A percentile compares a stretch with the other conserved stretches of the same genome.
These are phyloP conservation scores for Chrysemys picta DNA, from an alignment of 2,113 vertebrate species.

Conservation along the genomic window DNA sequence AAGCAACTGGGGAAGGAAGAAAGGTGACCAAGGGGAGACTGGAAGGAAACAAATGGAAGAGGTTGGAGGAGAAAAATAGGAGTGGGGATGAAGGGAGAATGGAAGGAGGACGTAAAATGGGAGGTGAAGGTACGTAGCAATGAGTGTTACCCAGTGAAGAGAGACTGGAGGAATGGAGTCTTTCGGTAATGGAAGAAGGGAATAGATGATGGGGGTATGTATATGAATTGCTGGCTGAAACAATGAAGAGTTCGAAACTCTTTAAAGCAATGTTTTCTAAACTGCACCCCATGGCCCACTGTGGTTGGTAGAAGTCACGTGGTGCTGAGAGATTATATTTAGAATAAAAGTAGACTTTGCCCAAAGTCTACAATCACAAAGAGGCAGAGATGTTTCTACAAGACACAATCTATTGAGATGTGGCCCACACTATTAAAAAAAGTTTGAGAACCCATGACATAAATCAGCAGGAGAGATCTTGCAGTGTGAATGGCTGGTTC, in stretches of 20 bases:
- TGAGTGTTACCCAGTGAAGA: background rate
- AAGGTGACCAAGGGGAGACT: background rate
- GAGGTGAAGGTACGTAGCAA: accelerated
- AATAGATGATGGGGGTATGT: accelerated
- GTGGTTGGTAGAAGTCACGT: background rate
- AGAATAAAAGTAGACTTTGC: background rate
- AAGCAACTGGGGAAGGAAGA: background rate
- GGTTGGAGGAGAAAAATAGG: background rate
- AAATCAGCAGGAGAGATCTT: background rate
- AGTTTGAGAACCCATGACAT: background rate
- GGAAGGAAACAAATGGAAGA: background rate
- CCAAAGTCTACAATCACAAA: background rate
- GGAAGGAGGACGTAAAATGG: background rate
- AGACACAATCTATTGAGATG: background rate
- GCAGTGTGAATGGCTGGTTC: background rate
- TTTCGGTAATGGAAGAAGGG: background rate
- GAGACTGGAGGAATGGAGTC: background rate
- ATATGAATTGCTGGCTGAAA: accelerated
- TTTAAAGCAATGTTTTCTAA: background rate
- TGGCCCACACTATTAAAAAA: background rate
- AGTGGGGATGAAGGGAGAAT: background rate
- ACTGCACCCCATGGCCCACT: background rate
- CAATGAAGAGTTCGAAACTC: background rate
- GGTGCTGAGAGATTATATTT: background rate
- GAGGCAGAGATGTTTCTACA: background rate